Evolutionary conservation across 2,888 invertebrate genomes (phyloP).

Genomic region (Ashinkailepas kermadecensis): DNA sequence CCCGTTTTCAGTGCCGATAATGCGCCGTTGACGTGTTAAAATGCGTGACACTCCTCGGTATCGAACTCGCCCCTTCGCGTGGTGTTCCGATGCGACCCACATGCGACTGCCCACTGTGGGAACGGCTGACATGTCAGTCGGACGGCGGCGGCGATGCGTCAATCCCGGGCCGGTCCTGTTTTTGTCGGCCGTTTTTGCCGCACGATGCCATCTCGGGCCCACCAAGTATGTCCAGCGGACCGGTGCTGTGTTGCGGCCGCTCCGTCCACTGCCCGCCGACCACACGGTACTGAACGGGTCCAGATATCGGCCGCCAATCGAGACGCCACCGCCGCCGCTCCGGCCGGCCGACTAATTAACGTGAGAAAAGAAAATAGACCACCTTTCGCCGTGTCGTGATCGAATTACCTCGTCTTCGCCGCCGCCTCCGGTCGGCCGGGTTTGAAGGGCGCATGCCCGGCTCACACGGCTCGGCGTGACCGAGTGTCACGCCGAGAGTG

Average conservation of each 20-base stretch:
- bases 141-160: background rate
- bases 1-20: too few relatives aligned
- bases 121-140: background rate
- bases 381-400: background rate
- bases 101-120: background rate
- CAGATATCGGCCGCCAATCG: too few relatives aligned
- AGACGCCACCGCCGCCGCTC: too few relatives aligned
- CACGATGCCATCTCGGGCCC: background rate
- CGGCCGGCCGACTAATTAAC: background rate
- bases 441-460: background rate
- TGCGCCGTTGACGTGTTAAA: too few relatives aligned
- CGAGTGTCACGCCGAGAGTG: too few relatives aligned
- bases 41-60: too few relatives aligned
- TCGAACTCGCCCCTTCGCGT: too few relatives aligned
- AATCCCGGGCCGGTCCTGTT: background rate
- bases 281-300: too few relatives aligned
- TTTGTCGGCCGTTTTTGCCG: background rate
- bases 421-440: background rate
- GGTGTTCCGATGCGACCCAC: background rate
- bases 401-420: background rate
- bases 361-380: background rate
- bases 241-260: background rate
- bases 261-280: background rate
- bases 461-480: too few relatives aligned
- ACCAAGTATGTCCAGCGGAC: background rate